Evolutionary conservation across 1,140 invertebrate genomes (phyloP), one percentile per base, ranked within the genome.

Genomic region (Eriosoma lanigerum): DNA sequence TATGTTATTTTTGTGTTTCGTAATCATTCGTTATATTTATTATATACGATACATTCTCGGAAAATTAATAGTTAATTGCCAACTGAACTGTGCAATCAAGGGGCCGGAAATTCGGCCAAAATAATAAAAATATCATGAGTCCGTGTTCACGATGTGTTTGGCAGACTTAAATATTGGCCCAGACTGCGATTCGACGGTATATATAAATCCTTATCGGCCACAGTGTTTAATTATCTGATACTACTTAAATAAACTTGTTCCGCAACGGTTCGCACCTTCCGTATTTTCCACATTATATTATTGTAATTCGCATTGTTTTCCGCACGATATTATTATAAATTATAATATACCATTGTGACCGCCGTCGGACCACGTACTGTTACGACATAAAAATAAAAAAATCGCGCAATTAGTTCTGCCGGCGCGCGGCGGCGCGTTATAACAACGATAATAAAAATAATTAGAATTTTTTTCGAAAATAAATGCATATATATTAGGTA

Each of bases 241-340:
- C 38, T 24, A 46, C 64, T 38, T 29, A 64, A 64, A 64, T 38
- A 21, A 64, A 64, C n/a, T n/a, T 44, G 64, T 68, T 68, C 64
- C 64, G 38, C 64, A 46, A 44, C 64, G 64, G 64, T 68, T 68
- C 64, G 38, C 38, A 1, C 21, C n/a, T 38, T 24, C 38, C 38
- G 6, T 24, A 32, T 68, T 64, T 15, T 66, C 17, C n/a, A 38
- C 32, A 26, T 38, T 13, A 3, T 68, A 68, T 24, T 24, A 15
- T 12, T 66, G 5, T 46, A 68, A 68, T 46, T 68, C 64, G 38
- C 38, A 46, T 68, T 68, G 38, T 68, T 15, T 68, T 46, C 21
- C 21, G 38, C n/a, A 4, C 1, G n/a, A 66, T 44, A 66, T n/a
- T 46, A 44, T 38, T 64, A 38, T 38, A 21, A 38, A 38, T 19